phyloP scores from a whole-genome alignment of 2,113 vertebrate genomes.

The Corydoras maculifer region DNA sequence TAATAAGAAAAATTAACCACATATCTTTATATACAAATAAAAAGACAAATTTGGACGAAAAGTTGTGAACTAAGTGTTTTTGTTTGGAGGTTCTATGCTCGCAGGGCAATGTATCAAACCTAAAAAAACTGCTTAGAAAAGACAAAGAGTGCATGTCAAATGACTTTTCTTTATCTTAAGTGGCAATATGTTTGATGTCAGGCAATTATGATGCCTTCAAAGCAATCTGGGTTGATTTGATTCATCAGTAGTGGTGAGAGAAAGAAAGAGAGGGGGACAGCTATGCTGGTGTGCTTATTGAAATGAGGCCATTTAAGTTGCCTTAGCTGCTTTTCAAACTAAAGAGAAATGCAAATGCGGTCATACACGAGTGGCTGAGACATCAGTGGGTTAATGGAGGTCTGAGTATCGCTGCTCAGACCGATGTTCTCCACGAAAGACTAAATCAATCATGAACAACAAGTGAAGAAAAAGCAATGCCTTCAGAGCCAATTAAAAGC shows the following conservation, averaged over 20 bases:
- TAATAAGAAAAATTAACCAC: too few species aligned
- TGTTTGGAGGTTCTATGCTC: constrained; percentile 27
- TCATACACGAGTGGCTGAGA: constrained; percentile 48
- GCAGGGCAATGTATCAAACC: constrained; percentile 36
- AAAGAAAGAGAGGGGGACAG: neutral
- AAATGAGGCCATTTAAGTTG: constrained; percentile 50
- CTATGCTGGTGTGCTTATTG: constrained; percentile 25
- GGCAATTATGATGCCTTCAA: constrained; percentile 64
- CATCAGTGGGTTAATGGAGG: constrained; percentile 49
- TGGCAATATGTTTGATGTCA: constrained; percentile 65
- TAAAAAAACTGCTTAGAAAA: constrained; percentile 58
- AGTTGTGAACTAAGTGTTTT: constrained; percentile 26
- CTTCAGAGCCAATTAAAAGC: constrained; percentile 63
- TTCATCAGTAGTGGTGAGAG: constrained; percentile 51
- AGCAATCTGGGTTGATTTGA: constrained; percentile 63
- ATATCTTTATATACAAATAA: too few species aligned
- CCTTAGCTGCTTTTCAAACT: constrained; percentile 47
- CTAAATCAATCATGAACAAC: constrained; percentile 59
- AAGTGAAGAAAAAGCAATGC: constrained; percentile 51
- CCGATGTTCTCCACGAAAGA: constrained; percentile 47
- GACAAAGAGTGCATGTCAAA: constrained; percentile 42
- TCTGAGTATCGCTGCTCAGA: constrained; percentile 51
- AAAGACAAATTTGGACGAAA: too few species aligned
- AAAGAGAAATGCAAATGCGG: constrained; percentile 51
- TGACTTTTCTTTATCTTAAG: constrained; percentile 65